Base-by-base conservation (phyloP, 1,140 invertebrate genomes). In the Copidosoma floridanum region DNA sequence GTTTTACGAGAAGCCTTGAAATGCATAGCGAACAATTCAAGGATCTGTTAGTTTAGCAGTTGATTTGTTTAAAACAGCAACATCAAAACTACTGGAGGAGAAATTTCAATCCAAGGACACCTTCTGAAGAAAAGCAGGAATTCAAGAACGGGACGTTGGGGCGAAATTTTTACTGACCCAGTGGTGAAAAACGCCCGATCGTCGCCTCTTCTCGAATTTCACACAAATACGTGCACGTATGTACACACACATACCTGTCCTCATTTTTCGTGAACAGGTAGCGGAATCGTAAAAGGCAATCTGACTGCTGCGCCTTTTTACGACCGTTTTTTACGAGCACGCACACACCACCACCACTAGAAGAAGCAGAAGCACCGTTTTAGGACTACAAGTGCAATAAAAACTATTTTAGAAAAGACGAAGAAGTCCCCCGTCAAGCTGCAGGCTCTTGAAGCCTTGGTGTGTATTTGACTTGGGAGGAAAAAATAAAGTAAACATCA, bases 221-320 rank as follows among this genome's bases (percentile, higher is more conserved):
- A n/a, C n/a, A n/a, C n/a, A n/a, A n/a, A n/a, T n/a, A n/a, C 4
- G 20, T 41, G 14, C 12, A 18, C 1, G 12, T 52, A 43, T 21
- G 21, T 3, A 41, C 32, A 27, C 18, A 21, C 20, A 41, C 32
- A 50, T 55, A 54, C 58, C 44, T 61, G 58, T 61, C 43, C 52
- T 54, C 43, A 43, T 61, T 61, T 55, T 41, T 55, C 37, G 51
- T 41, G 24, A 18, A 50, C 58, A 55, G 58, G 58, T 55, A 55
- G 24, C 51, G 37, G n/a, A 61, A 61, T 50, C 58, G 41, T 61
- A 61, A 61, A 61, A 61, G 41, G 44, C 50, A 61, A 61, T 61
- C 52, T 61, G 35, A 14, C 27, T 35, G 40, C 32, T n/a, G n/a
- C n/a, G n/a, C n/a, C n/a, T n/a, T 48, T 61, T 61, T 48, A 61